These are phyloP conservation scores for Tetragonisca angustula DNA, from an alignment of 2,888 invertebrate species.

Conservation along the genomic window DNA sequence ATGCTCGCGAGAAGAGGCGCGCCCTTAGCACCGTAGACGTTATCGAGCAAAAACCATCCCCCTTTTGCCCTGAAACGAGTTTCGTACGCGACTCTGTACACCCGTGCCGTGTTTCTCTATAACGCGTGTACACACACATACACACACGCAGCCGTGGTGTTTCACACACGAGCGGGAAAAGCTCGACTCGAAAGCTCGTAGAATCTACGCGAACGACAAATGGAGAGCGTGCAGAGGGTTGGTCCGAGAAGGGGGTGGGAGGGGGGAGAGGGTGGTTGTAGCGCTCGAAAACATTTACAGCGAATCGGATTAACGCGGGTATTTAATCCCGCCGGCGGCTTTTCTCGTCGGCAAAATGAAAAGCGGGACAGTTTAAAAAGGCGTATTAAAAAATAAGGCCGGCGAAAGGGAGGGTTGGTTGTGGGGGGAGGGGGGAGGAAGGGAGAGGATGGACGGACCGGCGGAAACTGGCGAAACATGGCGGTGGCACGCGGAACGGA, in stretches of 20 bases:
- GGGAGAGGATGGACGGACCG: neutral
- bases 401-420: neutral
- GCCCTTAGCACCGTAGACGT: slow-evolving; percentile 58
- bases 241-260: neutral
- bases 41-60: slow-evolving; percentile 50
- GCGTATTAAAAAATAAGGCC: slow-evolving; percentile 56
- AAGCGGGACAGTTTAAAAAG: slow-evolving; percentile 57
- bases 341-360: slow-evolving; percentile 66
- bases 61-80: slow-evolving; percentile 20
- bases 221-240: neutral
- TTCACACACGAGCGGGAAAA: neutral
- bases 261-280: slow-evolving; percentile 2
- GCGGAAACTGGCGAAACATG: slow-evolving; percentile 6
- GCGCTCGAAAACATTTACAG: slow-evolving; percentile 69
- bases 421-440: neutral
- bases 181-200: slow-evolving; percentile 36
- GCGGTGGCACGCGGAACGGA: slow-evolving; percentile 22
- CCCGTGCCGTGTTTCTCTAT: neutral
- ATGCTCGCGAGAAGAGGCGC: slow-evolving; percentile 67
- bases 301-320: slow-evolving; percentile 72
- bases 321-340: slow-evolving; percentile 72
- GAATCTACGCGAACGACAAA: slow-evolving; percentile 2
- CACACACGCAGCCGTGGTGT: neutral
- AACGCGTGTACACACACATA: neutral
- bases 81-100: neutral